Conservation (phyloP, 2,797 vertebrate species). For the Enteromius paludinosus region DNA sequence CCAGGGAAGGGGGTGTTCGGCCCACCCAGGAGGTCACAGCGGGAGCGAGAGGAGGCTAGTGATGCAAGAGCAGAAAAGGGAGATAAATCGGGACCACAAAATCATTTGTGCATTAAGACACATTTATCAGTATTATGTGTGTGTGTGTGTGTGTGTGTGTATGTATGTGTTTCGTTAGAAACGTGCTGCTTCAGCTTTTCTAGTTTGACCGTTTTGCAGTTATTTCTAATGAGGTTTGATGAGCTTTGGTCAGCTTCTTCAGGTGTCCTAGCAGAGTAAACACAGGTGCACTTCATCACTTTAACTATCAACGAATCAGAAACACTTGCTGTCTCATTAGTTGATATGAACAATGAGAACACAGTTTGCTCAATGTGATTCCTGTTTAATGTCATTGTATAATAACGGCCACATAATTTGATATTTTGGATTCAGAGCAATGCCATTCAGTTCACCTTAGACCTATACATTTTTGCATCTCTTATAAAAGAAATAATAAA, state of each 20-base stretch:
- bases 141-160: not conserved
- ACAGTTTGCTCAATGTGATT: not conserved
- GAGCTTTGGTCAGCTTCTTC: not conserved
- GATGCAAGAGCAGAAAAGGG: constrained; percentile 17
- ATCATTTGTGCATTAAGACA: not conserved
- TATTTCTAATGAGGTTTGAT: not conserved
- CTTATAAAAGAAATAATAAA: no score
- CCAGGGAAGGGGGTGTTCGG: constrained; percentile 43
- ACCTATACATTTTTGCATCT: no score
- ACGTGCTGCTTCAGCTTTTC: not conserved
- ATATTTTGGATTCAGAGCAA: no score
- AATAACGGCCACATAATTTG: no score
- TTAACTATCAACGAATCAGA: not conserved
- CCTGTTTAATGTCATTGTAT: not conserved
- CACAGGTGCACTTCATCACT: not conserved
- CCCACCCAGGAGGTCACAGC: constrained; percentile 78
- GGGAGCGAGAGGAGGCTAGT: constrained; percentile 33
- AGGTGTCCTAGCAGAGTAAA: not conserved
- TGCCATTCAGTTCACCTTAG: no score
- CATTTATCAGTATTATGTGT: not conserved
- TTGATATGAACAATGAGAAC: not conserved
- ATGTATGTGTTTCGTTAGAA: not conserved
- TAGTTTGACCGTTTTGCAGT: not conserved
- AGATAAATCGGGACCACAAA: not conserved
- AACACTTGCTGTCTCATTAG: not conserved